Base-by-base conservation (phyloP, 2,888 invertebrate species). In the Apodemia duryi region DNA sequence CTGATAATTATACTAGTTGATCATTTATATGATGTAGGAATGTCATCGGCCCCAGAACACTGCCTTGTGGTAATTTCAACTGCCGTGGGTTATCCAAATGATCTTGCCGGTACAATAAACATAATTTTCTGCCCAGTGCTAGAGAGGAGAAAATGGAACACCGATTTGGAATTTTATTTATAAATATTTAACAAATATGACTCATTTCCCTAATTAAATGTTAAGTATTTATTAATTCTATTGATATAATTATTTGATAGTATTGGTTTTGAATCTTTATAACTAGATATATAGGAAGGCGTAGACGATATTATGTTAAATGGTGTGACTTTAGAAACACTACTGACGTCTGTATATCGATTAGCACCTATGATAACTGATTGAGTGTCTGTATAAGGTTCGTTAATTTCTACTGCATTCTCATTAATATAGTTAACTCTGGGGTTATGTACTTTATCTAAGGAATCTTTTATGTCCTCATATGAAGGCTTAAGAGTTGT, bases 171-270 rank as follows among this genome's bases (percentile, higher is more conserved):
- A 38, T 38, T 38, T 38, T 7, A 38, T 38, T 38, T 38, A 35
- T 10, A 10, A 41, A 43, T 43, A 11, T 4, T 43, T 11, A 6
- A 9, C 10, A 54, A 28, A 54, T 10, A 28, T 54, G 54, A 54
- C 54, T 54, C 29, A 28, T 54, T 9, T 63, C 49, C 52, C 69
- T 71, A 76, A 65, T 75, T 77, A 72, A 81, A 90, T 61, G 74
- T 79, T 68, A 91, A 79, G 80, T 91, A 91, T 70, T 85, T 88
- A 73, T 88, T 88, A 46, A 91, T 87, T 67, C 82, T 86, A 69
- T 84, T 79, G 41, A 91, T 82, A 74, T 81, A 91, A 52, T 78
- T 80, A 63, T 79, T 75, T 0, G 86, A 84, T 6, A 91, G 71
- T 1, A 86, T 72, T 0, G 90, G 88, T 64, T 83, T 88, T 2